These are phyloP conservation scores for Drosophila setifemur DNA, from an alignment of 1,140 invertebrate species.

Conservation along the genomic window DNA sequence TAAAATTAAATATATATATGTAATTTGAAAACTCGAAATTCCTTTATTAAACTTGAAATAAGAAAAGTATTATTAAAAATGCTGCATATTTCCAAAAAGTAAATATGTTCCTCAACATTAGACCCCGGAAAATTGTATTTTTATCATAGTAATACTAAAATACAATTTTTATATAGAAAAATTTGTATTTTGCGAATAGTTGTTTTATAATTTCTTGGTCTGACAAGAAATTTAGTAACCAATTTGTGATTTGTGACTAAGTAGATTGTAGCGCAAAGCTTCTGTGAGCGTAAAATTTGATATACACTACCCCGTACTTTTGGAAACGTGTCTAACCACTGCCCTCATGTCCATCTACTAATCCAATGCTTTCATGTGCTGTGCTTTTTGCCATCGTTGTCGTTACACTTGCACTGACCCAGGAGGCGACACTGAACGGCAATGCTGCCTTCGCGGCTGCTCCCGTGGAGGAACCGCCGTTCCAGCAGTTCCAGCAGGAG, in stretches of 20 bases:
- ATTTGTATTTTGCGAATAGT: too few relatives aligned
- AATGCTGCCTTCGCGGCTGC: conserved; percentile 45
- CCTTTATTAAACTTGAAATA: too few relatives aligned
- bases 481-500: conserved; percentile 10
- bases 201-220: too few relatives aligned
- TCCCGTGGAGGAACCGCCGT: conserved; percentile 7
- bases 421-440: conserved; percentile 65
- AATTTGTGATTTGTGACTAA: not conserved
- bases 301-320: not conserved
- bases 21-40: too few relatives aligned
- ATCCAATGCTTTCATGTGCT: conserved; percentile 77
- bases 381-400: conserved; percentile 45
- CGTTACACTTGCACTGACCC: conserved; percentile 45
- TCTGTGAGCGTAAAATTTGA: not conserved
- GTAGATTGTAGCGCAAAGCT: not conserved
- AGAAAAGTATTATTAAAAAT: too few relatives aligned
- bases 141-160: too few relatives aligned
- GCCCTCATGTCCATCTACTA: conserved; percentile 72
- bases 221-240: too few relatives aligned
- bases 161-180: too few relatives aligned
- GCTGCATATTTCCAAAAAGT: too few relatives aligned
- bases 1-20: not conserved
- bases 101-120: too few relatives aligned
- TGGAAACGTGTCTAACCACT: conserved; percentile 30
- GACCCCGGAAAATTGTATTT: too few relatives aligned